Conservation (phyloP, 2,797 vertebrate genomes). For the Scleropages formosus region DNA sequence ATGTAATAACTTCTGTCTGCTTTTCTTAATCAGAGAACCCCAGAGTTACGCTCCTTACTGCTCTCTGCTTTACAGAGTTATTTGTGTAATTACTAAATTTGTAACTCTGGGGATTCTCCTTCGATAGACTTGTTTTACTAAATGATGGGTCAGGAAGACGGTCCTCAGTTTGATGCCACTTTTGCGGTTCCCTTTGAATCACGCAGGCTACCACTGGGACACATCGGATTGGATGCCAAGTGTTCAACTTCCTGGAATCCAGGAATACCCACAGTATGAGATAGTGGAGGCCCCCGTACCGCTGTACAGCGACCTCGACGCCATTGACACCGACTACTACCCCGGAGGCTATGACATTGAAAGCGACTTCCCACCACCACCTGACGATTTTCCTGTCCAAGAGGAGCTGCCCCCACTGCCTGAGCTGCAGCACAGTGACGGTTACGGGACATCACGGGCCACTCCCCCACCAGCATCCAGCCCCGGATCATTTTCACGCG, state of each 20-base stretch:
- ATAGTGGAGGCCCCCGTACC: slow-evolving; percentile 83
- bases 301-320: slow-evolving; percentile 85
- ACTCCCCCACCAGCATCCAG: slow-evolving; percentile 57
- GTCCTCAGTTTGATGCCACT: too few species aligned
- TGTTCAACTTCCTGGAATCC: slow-evolving; percentile 95
- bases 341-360: slow-evolving; percentile 97
- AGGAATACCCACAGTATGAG: slow-evolving; percentile 96
- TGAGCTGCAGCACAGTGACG: slow-evolving; percentile 79
- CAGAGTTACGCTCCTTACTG: too few species aligned
- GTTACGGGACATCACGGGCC: slow-evolving; percentile 81
- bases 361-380: slow-evolving; percentile 93
- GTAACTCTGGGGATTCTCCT: too few species aligned
- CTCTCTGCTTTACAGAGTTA: too few species aligned
- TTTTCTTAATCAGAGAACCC: too few species aligned
- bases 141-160: too few species aligned
- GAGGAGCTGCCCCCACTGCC: slow-evolving; percentile 90
- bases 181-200: background rate
- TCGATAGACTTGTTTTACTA: too few species aligned
- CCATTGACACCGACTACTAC: slow-evolving; percentile 96
- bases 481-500: slow-evolving; percentile 69
- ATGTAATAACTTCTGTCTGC: too few species aligned
- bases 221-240: slow-evolving; percentile 99
- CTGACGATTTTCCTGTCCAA: slow-evolving; percentile 83
- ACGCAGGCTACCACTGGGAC: slow-evolving; percentile 97
- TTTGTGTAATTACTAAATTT: too few species aligned